Evolutionary conservation across 2,113 vertebrate species (phyloP), one percentile per base, ranked within the genome.

Genomic region (Plecturocebus donacophilus): DNA sequence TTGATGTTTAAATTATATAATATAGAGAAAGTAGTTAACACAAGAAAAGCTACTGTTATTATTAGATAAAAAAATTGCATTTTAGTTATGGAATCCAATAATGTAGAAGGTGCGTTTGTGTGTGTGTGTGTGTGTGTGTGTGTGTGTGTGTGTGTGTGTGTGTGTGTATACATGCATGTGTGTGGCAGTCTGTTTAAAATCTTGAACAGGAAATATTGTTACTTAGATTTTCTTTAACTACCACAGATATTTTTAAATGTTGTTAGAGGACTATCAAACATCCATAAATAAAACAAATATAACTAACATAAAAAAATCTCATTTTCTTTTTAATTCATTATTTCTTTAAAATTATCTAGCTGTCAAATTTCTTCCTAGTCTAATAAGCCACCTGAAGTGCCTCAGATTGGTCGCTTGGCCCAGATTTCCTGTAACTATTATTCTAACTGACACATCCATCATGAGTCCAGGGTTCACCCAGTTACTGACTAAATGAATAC

Each of bases 1-100:
- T 79, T 87, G 21, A 95, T 92, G 27, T 47, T 81, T 92, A 95
- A 97, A 73, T 96, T 90, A 66, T 47, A 84, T 19, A 25, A 73
- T 66, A 87, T 38, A 93, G 1, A 27, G 54, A 54, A 84, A 71
- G 8, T 12, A 79, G 16, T 23, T 92, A 84, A 88, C 10, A 70
- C 6, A 77, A 38, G 25, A n/a, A 61, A 93, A 92, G 35, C 16
- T 66, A 45, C 19, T 76, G 3, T 54, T 84, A 79, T 61, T 81
- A 75, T 52, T 82, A 77, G 25, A 1, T 13, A 58, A 64, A 79
- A 79, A 64, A 66, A 47, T 82, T 38, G 16, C 13, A 66, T 49
- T 89, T 82, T 89, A 77, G 89, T 80, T 52, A 54, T 61, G 30
- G 27, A 73, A 68, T 45, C 52, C 45, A 88, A 87, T 77, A 25